Conservation (phyloP, 53 echinoderm and acorn worm species). For the Arbacia lixula region DNA sequence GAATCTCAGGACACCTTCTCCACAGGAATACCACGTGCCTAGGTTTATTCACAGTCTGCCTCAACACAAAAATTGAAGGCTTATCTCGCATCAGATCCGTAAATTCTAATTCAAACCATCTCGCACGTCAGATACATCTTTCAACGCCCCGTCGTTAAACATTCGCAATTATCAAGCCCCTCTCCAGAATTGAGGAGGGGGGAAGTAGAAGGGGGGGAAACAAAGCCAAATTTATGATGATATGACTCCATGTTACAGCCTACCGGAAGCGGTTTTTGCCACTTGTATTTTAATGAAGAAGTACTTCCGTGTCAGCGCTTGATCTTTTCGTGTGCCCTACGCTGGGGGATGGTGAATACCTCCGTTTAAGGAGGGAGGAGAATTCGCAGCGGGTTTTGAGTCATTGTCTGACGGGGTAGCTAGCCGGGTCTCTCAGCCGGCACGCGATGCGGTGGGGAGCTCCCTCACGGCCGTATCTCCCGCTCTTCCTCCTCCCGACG, state of each 20-base stretch:
- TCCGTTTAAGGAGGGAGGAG: background rate
- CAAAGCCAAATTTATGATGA: conserved; percentile 22
- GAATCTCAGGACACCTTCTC: background rate
- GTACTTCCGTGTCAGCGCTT: conserved; percentile 50
- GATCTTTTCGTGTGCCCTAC: background rate
- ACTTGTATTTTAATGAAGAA: conserved; percentile 43
- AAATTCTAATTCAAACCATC: conserved; percentile 47
- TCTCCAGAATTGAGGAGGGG: conserved; percentile 3
- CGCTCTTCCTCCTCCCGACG: conserved; percentile 51
- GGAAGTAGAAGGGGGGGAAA: too few relatives aligned
- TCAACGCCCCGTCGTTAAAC: conserved; percentile 54
- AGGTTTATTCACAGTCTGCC: conserved; percentile 32
- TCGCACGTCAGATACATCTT: conserved; percentile 34
- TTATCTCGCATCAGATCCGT: conserved; percentile 33
- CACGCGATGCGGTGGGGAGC: conserved; percentile 45
- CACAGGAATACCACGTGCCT: conserved; percentile 28
- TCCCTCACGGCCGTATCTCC: conserved; percentile 34
- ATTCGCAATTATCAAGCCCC: conserved; percentile 51
- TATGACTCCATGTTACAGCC: conserved; percentile 42
- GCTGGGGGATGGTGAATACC: conserved; percentile 35
- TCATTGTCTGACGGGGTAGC: background rate
- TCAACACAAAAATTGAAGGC: background rate
- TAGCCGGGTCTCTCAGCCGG: too few relatives aligned
- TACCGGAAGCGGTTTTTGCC: conserved; percentile 16
- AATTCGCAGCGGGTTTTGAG: conserved; percentile 43